A percentile compares a stretch with the other conserved stretches of the same genome.
Conservation (phyloP, 1,140 invertebrate genomes). For the Temnothorax longispinosus region DNA sequence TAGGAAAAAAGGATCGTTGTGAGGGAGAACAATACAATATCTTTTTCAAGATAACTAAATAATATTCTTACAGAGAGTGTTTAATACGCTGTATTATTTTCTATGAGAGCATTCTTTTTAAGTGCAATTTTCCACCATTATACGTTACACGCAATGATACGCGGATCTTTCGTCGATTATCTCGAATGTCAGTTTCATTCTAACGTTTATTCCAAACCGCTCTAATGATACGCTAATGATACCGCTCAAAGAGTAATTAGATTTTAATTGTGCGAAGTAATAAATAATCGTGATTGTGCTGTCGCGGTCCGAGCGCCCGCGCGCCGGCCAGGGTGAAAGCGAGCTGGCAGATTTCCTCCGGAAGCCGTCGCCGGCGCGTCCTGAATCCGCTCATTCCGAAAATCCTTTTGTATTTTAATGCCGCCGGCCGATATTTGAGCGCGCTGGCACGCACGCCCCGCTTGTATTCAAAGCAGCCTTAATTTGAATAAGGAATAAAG, state of each 20-base stretch:
- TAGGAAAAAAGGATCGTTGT: neutral
- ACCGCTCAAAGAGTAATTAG: neutral
- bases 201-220: neutral
- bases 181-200: neutral
- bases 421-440: slow-evolving; percentile 70
- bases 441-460: slow-evolving; percentile 59
- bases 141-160: neutral
- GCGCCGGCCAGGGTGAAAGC: slow-evolving; percentile 36
- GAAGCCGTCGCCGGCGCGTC: slow-evolving; percentile 47
- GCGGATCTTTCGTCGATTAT: neutral
- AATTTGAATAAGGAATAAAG: slow-evolving; percentile 82
- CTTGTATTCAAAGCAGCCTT: slow-evolving; percentile 79
- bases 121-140: neutral
- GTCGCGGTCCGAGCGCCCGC: slow-evolving; percentile 1
- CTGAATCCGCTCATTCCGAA: slow-evolving; percentile 52
- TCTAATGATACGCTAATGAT: neutral
- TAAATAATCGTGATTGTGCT: slow-evolving; percentile 25
- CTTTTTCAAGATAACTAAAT: neutral
- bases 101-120: neutral
- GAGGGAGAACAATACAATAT: neutral
- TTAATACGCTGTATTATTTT: neutral
- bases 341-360: slow-evolving; percentile 56
- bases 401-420: slow-evolving; percentile 81
- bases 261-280: slow-evolving; percentile 34
- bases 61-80: neutral